A percentile compares a stretch with the other conserved stretches of the same genome.
Conservation (phyloP, 2,888 invertebrate species). For the Trisateles emortualis region DNA sequence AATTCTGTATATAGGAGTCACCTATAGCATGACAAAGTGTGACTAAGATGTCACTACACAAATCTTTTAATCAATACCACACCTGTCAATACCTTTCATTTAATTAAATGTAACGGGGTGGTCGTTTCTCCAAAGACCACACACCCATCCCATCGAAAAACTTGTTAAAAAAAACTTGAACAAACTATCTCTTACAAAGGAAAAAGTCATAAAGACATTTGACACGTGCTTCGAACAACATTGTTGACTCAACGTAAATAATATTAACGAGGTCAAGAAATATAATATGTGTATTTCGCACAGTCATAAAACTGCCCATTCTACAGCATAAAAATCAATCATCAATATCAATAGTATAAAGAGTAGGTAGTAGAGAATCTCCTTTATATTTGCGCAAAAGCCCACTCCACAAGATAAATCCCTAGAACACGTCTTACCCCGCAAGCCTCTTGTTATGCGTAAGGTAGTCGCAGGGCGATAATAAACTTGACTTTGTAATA, state of each 20-base stretch:
- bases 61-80: neutral
- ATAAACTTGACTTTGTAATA: too few relatives aligned
- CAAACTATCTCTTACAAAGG: slow-evolving; percentile 47
- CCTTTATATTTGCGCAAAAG: too few relatives aligned
- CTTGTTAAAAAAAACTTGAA: slow-evolving; percentile 29
- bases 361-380: too few relatives aligned
- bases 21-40: too few relatives aligned
- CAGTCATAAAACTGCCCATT: slow-evolving; percentile 62
- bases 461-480: too few relatives aligned
- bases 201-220: slow-evolving; percentile 55
- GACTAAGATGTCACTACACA: too few relatives aligned
- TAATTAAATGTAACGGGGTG: slow-evolving; percentile 15
- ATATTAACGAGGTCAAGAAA: slow-evolving; percentile 66
- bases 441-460: too few relatives aligned
- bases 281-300: slow-evolving; percentile 65
- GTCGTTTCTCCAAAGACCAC: slow-evolving; percentile 13
- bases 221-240: slow-evolving; percentile 58
- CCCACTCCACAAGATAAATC: too few relatives aligned
- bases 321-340: slow-evolving; percentile 60
- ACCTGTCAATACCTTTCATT: slow-evolving; percentile 2
- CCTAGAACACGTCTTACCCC: too few relatives aligned
- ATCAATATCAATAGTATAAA: too few relatives aligned
- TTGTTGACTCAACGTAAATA: slow-evolving; percentile 58
- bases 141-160: slow-evolving; percentile 7
- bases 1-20: too few relatives aligned